phyloP scores from a whole-genome alignment of 2,797 vertebrate genomes.

The Myotis myotis region DNA sequence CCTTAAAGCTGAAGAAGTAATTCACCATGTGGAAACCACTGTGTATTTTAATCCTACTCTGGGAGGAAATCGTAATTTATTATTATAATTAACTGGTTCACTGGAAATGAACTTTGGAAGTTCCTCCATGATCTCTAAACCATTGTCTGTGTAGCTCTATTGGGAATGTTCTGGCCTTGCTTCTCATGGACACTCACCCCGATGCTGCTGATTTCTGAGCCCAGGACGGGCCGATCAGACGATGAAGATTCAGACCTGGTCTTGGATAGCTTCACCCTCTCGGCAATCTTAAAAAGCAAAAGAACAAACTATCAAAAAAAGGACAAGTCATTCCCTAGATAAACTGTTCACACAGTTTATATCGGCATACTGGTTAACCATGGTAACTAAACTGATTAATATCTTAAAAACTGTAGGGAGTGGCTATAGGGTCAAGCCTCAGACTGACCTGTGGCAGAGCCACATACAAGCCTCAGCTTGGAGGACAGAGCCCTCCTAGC shows the following conservation, averaged over 20 bases:
- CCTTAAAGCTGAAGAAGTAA: background rate
- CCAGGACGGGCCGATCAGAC: constrained; percentile 90
- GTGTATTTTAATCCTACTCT: background rate
- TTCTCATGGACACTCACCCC: constrained; percentile 85
- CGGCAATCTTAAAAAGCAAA: constrained; percentile 87
- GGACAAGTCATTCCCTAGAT: accelerated
- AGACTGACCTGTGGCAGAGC: no score
- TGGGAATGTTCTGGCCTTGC: background rate
- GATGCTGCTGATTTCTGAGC: constrained; percentile 92
- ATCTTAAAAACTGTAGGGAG: background rate
- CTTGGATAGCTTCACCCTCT: constrained; percentile 92
- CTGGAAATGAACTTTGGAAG: background rate
- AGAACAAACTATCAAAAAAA: constrained; percentile 19
- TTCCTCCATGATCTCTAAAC: background rate
- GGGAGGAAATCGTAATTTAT: constrained; percentile 6
- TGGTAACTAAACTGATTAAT: background rate
- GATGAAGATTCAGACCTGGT: constrained; percentile 91
- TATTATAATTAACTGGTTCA: background rate
- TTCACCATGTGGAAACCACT: background rate
- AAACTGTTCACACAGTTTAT: background rate
- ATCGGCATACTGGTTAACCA: background rate
- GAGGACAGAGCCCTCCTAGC: no score
- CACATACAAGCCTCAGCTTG: no score
- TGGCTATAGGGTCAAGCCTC: no score
- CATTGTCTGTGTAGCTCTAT: background rate